phyloP scores from a whole-genome alignment of 1,140 invertebrate species.

The Caenorhabditis brenneri region DNA sequence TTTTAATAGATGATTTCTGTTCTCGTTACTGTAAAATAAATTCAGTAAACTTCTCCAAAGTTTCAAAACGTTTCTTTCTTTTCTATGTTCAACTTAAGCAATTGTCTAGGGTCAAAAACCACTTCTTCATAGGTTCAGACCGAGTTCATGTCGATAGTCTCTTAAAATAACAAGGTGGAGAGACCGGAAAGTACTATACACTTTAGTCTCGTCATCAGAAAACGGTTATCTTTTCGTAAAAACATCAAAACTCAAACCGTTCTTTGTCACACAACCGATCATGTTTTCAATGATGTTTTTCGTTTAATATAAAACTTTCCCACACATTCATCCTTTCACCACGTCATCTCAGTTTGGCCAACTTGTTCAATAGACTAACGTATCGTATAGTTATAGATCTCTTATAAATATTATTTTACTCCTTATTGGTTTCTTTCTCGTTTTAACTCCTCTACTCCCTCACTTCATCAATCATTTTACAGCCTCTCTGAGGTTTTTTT shows the following conservation, averaged over 20 bases:
- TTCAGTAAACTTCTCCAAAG: too few species aligned
- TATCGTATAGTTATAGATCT: background rate
- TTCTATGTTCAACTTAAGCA: too few species aligned
- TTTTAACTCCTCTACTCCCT: background rate
- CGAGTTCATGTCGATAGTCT: background rate
- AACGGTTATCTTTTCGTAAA: background rate
- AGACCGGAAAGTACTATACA: background rate
- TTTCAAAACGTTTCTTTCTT: too few species aligned
- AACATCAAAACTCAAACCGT: background rate
- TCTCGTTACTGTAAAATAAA: too few species aligned
- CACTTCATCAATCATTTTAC: background rate
- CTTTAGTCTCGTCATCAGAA: background rate
- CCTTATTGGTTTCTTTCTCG: background rate
- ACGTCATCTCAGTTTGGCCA: background rate
- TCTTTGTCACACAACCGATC: background rate
- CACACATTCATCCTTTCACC: background rate
- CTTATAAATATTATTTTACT: background rate
- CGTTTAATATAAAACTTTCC: slow-evolving; percentile 3
- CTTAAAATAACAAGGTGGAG: background rate
- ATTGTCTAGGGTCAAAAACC: background rate
- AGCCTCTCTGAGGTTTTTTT: background rate
- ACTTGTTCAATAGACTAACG: slow-evolving; percentile 4
- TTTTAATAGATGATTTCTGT: too few species aligned
- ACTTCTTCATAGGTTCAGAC: background rate
- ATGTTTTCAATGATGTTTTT: background rate